Base-by-base conservation (phyloP, 2,113 vertebrate species). In the Hyaena hyaena region DNA sequence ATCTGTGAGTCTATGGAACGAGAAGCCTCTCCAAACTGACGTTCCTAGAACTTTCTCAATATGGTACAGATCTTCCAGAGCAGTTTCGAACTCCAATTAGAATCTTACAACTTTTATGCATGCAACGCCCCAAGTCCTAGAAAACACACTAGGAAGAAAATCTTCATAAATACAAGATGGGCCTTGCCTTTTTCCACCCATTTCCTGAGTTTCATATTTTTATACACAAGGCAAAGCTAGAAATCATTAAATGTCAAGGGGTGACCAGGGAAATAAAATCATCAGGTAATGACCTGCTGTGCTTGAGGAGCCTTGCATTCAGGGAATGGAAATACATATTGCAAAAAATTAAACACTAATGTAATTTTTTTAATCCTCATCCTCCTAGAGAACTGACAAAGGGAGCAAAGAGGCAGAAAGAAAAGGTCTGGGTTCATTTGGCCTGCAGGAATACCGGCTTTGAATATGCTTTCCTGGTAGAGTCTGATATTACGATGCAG, bases 241-340 rank as follows among this genome's bases (percentile, higher is more conserved):
- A 95, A 97, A 93, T 90, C 23, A 95, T 88, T 88, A 97, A 97
- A 97, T 98, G 61, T 39, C 92, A 97, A 83, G 94, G 79, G 53
- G 76, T 96, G 82, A 96, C 65, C 33, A 77, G 65, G 94, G 58
- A 98, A 98, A 98, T 95, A 97, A 97, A 98, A 97, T 86, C 82
- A 97, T 98, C 97, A 98, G 94, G 86, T 94, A 95, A 93, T 96
- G 98, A 97, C 95, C 93, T 87, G 63, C 79, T 66, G 77, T 87
- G 71, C 31, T 68, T 97, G 71, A 97, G 92, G 76, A 93, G 86
- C 48, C 89, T 91, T 76, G 90, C 53, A 74, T 95, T 97, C 91
- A 35, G 48, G 68, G 76, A 97, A 77, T 73, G 45, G 95, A 98
- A 97, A 97, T 71, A 95, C 58, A 92, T 58, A 35, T 55, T 86